Conservation (phyloP, 2,797 vertebrate genomes). For the Pseudotriccus pelzelni region DNA sequence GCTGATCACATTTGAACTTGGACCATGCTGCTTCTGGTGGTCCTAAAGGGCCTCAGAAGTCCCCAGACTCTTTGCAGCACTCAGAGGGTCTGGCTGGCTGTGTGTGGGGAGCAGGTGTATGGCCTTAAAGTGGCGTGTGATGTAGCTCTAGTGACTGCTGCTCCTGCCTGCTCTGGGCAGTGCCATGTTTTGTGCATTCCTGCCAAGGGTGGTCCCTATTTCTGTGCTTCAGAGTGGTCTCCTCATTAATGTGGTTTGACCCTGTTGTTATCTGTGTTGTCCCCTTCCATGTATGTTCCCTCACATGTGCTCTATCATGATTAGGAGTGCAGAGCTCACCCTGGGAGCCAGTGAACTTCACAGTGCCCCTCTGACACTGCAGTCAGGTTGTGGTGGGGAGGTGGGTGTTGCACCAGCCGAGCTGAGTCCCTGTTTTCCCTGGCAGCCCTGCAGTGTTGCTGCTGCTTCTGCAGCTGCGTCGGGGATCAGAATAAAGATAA, state of each 20-base stretch:
- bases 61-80: not conserved
- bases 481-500: not conserved
- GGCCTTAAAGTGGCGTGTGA: not conserved
- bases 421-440: not conserved
- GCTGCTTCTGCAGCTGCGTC: not conserved
- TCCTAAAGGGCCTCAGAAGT: not conserved
- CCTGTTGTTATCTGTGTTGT: accelerated
- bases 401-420: accelerated
- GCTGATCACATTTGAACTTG: not conserved
- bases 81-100: not conserved
- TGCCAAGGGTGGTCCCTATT: not conserved
- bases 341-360: not conserved
- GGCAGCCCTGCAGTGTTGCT: not conserved
- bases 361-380: not conserved
- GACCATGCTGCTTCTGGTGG: not conserved
- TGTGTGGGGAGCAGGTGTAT: not conserved
- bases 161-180: not conserved
- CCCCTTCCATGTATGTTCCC: not conserved
- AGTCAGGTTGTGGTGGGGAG: not conserved
- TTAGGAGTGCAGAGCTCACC: not conserved
- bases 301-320: accelerated
- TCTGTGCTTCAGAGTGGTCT: not conserved
- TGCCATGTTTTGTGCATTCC: accelerated
- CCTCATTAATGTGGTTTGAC: not conserved
- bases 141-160: not conserved